Base-by-base conservation (phyloP, 2,888 invertebrate genomes). In the Andrena trimmerana region DNA sequence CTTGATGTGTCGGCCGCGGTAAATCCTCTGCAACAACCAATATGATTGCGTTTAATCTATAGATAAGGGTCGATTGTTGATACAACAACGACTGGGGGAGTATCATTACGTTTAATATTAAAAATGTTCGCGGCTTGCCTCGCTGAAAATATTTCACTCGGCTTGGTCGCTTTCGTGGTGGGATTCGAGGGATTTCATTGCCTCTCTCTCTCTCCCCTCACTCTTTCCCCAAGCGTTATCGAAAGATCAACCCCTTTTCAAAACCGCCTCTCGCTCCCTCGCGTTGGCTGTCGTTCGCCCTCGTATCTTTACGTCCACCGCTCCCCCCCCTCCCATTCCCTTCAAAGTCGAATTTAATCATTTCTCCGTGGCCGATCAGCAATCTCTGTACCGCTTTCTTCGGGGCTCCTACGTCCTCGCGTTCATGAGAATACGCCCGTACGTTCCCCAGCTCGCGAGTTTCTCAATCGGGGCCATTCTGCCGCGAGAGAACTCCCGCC, bases 31-130 rank as follows among this genome's bases (percentile, higher is more conserved):
- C 86, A 89, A 90, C 89, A 92, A 92, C 90, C 92, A 92, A 92
- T 92, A 90, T 92, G 92, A 92, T 91, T 92, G 89, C 88, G 86
- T 88, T 87, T 83, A 66, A 87, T 81, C 85, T 87, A 86, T 83
- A 89, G 85, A 85, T 81, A 83, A 81, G 75, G 73, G 84, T 84
- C 88, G 90, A 83, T 91, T 92, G 89, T 92, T 92, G 90, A 92
- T 92, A 90, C 92, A 92, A 92, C 91, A 91, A 92, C 88, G 84
- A 78, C 88, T 81, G 67, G 78, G 78, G 74, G 76, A 79, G 81
- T 89, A 86, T 90, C 86, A 65, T 86, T 90, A 87, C 78, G 76
- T 89, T 86, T 84, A 90, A 86, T 90, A 88, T 90, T 90, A 88
- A 90, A 84, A 90, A 90, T 57, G 77, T 79, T 42, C 81, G 89